phyloP scores from a whole-genome alignment of 1,140 invertebrate species.

The Heterodera carotae region DNA sequence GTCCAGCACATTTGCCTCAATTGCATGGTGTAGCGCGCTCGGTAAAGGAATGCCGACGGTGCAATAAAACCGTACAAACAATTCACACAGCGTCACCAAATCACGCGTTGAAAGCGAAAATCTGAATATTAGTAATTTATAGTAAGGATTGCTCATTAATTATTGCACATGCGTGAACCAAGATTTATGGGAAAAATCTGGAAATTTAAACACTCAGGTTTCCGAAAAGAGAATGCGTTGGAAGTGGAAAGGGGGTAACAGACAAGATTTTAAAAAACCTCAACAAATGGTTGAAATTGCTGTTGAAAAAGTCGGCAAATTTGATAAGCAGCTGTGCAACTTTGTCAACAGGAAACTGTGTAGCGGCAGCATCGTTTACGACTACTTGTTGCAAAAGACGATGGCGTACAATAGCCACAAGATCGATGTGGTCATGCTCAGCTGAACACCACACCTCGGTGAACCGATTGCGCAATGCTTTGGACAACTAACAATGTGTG shows the following conservation, averaged over 20 bases:
- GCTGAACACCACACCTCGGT: constrained; percentile 97
- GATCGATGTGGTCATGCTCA: constrained; percentile 75
- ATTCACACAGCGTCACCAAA: constrained; percentile 86
- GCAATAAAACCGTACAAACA: constrained; percentile 73
- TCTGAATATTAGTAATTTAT: constrained; percentile 55
- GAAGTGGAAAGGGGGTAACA: no score
- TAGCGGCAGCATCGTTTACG: not conserved
- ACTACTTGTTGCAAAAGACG: not conserved
- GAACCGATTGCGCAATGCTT: constrained; percentile 92
- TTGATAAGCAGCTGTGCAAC: constrained; percentile 18
- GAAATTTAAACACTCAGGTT: no score
- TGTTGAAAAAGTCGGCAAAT: constrained; percentile 38
- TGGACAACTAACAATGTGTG: constrained; percentile 75
- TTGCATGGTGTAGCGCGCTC: constrained; percentile 78
- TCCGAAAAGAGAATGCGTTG: no score
- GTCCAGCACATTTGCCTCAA: constrained; percentile 86
- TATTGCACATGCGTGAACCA: no score
- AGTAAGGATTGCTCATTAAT: no score
- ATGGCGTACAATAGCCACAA: constrained; percentile 72
- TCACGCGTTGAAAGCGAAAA: constrained; percentile 82
- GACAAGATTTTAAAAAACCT: constrained; percentile 8
- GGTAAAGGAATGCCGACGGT: constrained; percentile 25
- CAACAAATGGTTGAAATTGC: constrained; percentile 17
- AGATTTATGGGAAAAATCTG: no score
- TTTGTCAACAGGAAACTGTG: not conserved